Evolutionary conservation across 2,888 invertebrate genomes (phyloP).

Genomic region (Heliconius cydno): DNA sequence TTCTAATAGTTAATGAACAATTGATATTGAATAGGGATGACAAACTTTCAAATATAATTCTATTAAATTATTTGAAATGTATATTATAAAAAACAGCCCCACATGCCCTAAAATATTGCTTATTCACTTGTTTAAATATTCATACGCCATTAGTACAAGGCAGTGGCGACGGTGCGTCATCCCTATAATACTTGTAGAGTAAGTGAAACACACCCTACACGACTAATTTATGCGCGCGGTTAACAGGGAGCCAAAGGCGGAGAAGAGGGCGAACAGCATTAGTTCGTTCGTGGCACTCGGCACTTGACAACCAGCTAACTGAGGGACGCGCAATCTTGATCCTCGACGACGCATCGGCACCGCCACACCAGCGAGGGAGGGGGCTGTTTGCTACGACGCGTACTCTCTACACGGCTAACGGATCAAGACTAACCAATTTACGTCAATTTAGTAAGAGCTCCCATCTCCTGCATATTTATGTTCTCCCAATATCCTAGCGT

Average conservation of each 20-base stretch:
- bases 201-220: conserved; percentile 12
- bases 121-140: conserved; percentile 8
- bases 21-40: conserved; percentile 14
- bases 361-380: conserved; percentile 59
- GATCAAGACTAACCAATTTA: conserved; percentile 62
- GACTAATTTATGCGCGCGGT: conserved; percentile 42
- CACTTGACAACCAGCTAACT: conserved; percentile 87
- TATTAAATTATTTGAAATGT: background rate
- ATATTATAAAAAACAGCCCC: background rate
- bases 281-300: conserved; percentile 90
- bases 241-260: conserved; percentile 90
- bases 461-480: conserved; percentile 65
- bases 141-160: conserved; percentile 1
- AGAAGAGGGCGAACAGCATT: conserved; percentile 95
- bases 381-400: conserved; percentile 52
- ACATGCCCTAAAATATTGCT: background rate
- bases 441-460: conserved; percentile 55
- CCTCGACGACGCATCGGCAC: conserved; percentile 72
- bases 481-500: conserved; percentile 57
- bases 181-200: conserved; percentile 19
- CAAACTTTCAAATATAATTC: conserved; percentile 14
- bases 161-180: conserved; percentile 17
- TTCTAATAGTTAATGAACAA: conserved; percentile 41
- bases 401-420: conserved; percentile 60
- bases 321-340: conserved; percentile 78